Conservation (phyloP, 2,113 vertebrate genomes). For the Rallus limicola region DNA sequence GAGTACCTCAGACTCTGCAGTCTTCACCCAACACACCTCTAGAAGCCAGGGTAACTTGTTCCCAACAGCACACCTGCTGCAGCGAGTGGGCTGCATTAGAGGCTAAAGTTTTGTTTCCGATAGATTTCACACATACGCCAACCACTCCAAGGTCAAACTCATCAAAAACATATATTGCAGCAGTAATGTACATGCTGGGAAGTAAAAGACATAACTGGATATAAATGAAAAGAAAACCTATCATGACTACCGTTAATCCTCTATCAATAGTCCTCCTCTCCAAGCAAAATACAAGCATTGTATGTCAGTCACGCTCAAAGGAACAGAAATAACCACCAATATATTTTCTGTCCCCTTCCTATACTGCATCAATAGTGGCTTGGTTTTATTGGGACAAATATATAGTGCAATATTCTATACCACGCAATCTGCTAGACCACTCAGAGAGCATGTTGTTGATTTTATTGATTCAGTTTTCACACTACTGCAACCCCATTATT, state of each 20-base stretch:
- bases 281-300: not conserved
- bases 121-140: not conserved
- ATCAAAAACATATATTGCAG: not conserved
- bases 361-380: not conserved
- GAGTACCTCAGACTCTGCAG: not conserved
- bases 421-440: not conserved
- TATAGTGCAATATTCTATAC: not conserved
- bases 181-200: not conserved
- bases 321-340: not conserved
- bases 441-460: not conserved
- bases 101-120: not conserved
- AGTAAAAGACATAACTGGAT: not conserved
- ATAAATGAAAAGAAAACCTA: not conserved
- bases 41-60: not conserved
- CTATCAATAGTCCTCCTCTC: not conserved
- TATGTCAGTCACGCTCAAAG: not conserved
- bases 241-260: not conserved
- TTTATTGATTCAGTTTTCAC: slow-evolving; percentile 36
- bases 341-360: not conserved
- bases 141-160: not conserved
- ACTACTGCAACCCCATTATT: not conserved
- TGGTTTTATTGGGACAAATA: not conserved
- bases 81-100: not conserved
- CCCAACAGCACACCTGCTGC: not conserved
- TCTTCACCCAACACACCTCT: not conserved